These are phyloP conservation scores for Cepaea nemoralis DNA, from an alignment of 1,140 invertebrate species.

Conservation along the genomic window DNA sequence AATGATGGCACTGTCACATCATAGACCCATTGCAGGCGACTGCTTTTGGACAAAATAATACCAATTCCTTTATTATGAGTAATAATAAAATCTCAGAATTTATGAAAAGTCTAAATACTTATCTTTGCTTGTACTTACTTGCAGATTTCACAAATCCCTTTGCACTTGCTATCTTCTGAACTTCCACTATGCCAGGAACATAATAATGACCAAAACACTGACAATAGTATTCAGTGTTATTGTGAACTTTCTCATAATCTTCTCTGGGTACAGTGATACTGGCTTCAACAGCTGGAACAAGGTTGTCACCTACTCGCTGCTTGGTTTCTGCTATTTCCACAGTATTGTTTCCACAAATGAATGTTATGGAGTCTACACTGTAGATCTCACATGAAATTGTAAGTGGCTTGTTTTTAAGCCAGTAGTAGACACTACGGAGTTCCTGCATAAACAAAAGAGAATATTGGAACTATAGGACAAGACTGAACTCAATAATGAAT, in stretches of 20 bases:
- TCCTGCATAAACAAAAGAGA: conserved; percentile 81
- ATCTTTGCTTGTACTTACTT: not conserved
- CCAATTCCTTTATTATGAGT: too few relatives aligned
- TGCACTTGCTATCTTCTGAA: conserved; percentile 65
- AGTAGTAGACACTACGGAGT: conserved; percentile 86
- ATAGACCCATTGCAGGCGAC: too few relatives aligned
- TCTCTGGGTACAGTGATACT: not conserved
- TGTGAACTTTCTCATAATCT: not conserved
- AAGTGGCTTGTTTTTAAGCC: conserved; percentile 86
- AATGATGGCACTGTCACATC: too few relatives aligned
- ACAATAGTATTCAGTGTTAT: not conserved
- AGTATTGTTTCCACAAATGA: conserved; percentile 85
- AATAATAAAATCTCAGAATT: too few relatives aligned
- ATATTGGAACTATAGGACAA: not conserved
- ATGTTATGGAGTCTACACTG: conserved; percentile 82
- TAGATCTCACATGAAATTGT: conserved; percentile 86
- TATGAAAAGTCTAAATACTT: too few relatives aligned
- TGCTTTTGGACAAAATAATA: too few relatives aligned
- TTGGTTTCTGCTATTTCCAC: not conserved
- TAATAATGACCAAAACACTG: conserved; percentile 8
- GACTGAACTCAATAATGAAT: too few relatives aligned
- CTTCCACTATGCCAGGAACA: not conserved
- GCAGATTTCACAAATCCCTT: conserved; percentile 46
- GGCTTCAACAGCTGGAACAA: not conserved
- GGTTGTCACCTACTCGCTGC: not conserved